A percentile compares a stretch with the other conserved stretches of the same genome.
Conservation (phyloP, 1,140 invertebrate species). For the Cydia pomonella region DNA sequence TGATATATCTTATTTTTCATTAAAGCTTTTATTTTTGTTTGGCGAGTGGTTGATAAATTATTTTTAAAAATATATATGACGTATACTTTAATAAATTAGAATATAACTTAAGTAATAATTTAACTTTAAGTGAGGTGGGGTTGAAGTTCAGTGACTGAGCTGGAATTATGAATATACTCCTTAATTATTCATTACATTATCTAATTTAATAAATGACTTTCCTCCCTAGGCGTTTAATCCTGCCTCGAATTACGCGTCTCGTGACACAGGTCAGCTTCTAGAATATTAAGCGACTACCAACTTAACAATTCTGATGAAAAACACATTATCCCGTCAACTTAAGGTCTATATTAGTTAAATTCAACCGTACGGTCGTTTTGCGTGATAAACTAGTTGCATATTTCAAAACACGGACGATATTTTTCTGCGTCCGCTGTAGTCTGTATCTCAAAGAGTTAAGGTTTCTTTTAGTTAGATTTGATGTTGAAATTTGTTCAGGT, state of each 20-base stretch:
- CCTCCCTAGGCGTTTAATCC: constrained; percentile 4
- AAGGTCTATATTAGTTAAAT: not conserved
- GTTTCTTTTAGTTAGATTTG: constrained; percentile 37
- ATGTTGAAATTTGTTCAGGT: constrained; percentile 16
- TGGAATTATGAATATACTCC: not conserved
- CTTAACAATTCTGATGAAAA: not conserved
- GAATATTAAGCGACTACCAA: constrained; percentile 21
- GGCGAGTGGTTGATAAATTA: too few species aligned
- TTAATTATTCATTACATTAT: constrained; percentile 13
- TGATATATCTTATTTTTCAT: too few species aligned
- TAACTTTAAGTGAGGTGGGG: too few species aligned
- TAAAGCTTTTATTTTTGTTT: too few species aligned
- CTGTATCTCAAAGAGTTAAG: constrained; percentile 39
- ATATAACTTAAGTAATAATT: too few species aligned
- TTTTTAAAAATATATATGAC: too few species aligned
- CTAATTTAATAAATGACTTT: constrained; percentile 25
- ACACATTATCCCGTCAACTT: not conserved
- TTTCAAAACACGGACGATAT: constrained; percentile 54
- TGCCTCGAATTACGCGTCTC: constrained; percentile 11
- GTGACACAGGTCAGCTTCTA: constrained; percentile 18
- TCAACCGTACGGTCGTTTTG: constrained; percentile 39
- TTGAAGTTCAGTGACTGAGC: not conserved
- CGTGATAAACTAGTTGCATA: constrained; percentile 68
- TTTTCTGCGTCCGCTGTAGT: constrained; percentile 33
- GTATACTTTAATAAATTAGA: too few species aligned